A percentile compares a stretch with the other conserved stretches of the same genome.
These are phyloP conservation scores for Ostrea denselamellosa DNA, from an alignment of 1,140 invertebrate genomes.

Conservation along the genomic window DNA sequence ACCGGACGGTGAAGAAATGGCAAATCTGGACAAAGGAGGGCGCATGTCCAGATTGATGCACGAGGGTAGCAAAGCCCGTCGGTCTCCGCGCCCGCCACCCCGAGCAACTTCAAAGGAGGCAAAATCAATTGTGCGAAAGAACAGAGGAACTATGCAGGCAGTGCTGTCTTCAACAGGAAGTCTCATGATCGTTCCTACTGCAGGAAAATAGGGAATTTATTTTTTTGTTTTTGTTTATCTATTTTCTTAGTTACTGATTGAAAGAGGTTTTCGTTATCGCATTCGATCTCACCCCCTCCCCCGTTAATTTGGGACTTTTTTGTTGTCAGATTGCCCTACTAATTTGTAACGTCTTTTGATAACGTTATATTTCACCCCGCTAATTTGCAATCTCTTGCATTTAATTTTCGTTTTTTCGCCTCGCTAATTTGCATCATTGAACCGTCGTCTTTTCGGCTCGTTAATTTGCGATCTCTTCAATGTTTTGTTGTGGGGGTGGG, in stretches of 20 bases:
- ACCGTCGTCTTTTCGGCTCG: too few relatives aligned
- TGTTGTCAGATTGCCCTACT: too few relatives aligned
- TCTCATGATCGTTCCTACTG: constrained; percentile 62
- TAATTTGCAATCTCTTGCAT: too few relatives aligned
- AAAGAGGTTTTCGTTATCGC: too few relatives aligned
- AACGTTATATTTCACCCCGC: too few relatives aligned
- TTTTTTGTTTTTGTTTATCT: background rate
- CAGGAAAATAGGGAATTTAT: constrained; percentile 56
- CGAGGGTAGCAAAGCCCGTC: constrained; percentile 62
- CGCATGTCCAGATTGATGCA: constrained; percentile 73
- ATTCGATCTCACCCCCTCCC: too few relatives aligned
- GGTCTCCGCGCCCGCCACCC: constrained; percentile 62
- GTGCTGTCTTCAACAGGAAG: constrained; percentile 66
- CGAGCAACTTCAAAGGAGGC: constrained; percentile 64
- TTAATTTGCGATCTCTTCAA: too few relatives aligned
- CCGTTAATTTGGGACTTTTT: too few relatives aligned
- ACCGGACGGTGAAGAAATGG: constrained; percentile 68
- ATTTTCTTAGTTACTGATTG: background rate
- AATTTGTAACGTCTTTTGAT: too few relatives aligned
- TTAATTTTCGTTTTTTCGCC: too few relatives aligned
- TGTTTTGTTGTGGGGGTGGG: too few relatives aligned
- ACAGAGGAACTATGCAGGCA: constrained; percentile 65
- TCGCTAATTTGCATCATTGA: too few relatives aligned
- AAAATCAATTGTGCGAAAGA: constrained; percentile 64
- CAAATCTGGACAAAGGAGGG: constrained; percentile 71